Evolutionary conservation across 2,113 vertebrate species (phyloP).

Genomic region (Psephotus haematonotus): DNA sequence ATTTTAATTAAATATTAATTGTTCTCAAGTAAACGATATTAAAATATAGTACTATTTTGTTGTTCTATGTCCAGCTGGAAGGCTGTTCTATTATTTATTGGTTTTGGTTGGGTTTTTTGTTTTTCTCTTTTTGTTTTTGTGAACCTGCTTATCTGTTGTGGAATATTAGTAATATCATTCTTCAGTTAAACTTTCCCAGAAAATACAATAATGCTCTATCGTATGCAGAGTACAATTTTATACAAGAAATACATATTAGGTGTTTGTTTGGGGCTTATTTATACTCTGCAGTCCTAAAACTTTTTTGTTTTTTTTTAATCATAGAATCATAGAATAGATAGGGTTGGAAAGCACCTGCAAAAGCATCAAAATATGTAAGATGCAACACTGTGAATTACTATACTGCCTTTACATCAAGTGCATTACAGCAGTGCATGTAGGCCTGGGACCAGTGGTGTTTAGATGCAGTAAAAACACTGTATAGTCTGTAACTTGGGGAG

Average conservation of each 20-base stretch:
- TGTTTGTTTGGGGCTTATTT: background rate
- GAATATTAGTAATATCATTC: background rate
- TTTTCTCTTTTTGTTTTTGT: background rate
- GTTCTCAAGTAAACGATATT: constrained; percentile 19
- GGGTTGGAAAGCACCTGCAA: background rate
- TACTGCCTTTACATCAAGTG: background rate
- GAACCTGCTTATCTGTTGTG: background rate
- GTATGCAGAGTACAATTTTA: background rate
- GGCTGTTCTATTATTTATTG: background rate
- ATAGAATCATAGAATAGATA: background rate
- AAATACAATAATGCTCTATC: background rate
- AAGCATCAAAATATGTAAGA: background rate
- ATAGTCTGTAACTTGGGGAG: background rate
- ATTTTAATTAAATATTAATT: constrained; percentile 67
- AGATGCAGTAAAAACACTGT: background rate
- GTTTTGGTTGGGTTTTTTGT: background rate
- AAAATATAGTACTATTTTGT: constrained; percentile 37
- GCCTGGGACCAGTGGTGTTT: background rate
- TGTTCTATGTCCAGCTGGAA: background rate
- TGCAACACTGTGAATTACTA: background rate
- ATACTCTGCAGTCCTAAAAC: background rate
- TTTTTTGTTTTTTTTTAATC: background rate
- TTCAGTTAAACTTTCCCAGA: background rate
- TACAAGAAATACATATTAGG: background rate
- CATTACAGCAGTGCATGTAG: background rate